Conservation (phyloP, 2,797 vertebrate genomes). For the Orestias chungarensis region DNA sequence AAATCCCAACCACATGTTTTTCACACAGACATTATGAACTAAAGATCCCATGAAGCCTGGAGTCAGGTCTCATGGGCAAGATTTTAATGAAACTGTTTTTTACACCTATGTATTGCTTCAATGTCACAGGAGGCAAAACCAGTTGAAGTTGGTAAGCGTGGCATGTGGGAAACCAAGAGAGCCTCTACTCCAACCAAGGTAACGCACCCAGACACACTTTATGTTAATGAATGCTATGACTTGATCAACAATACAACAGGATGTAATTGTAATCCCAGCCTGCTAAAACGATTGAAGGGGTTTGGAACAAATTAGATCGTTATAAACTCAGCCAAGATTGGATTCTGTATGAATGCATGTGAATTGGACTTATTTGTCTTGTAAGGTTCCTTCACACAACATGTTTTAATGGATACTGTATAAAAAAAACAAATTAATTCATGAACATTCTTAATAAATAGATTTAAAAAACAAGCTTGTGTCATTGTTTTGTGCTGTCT, state of each 20-base stretch:
- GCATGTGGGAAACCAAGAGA: constrained; percentile 94
- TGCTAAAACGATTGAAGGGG: not conserved
- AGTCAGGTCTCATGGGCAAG: not conserved
- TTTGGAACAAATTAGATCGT: not conserved
- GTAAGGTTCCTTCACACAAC: not conserved
- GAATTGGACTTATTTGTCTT: not conserved
- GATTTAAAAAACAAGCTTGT: not conserved
- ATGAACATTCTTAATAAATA: not conserved
- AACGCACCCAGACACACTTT: constrained; percentile 38
- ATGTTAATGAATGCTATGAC: not conserved
- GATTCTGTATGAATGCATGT: too few relatives aligned
- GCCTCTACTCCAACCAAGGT: constrained; percentile 82
- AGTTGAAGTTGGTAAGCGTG: constrained; percentile 88
- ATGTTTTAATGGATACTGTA: not conserved
- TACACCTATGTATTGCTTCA: constrained; percentile 19
- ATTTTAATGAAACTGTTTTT: constrained; percentile 6
- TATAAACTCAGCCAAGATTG: too few relatives aligned
- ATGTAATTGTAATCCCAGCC: not conserved
- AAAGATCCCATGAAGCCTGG: not conserved
- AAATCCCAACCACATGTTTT: not conserved
- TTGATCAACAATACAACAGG: not conserved
- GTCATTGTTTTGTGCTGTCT: not conserved
- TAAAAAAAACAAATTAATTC: not conserved
- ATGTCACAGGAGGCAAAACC: constrained; percentile 87
- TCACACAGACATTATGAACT: not conserved